These are phyloP conservation scores for Drosophila prolongata DNA, from an alignment of 2,888 invertebrate species.

Conservation along the genomic window DNA sequence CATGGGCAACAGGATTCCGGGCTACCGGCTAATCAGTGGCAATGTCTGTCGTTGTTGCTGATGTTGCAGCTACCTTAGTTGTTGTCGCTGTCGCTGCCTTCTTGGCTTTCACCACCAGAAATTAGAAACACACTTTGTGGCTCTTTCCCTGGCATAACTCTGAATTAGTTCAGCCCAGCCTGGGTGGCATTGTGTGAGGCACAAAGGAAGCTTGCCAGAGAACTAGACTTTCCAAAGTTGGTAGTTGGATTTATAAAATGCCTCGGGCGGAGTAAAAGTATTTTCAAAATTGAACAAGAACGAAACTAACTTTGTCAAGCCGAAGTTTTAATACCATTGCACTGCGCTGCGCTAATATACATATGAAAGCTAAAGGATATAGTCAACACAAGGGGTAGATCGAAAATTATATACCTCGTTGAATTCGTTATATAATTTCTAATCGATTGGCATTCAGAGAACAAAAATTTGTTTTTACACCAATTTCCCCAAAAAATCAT, in stretches of 20 bases:
- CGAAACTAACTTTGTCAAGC: too few relatives aligned
- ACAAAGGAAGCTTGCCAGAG: slow-evolving; percentile 1
- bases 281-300: too few relatives aligned
- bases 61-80: slow-evolving; percentile 20
- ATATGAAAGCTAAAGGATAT: too few relatives aligned
- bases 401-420: too few relatives aligned
- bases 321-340: too few relatives aligned
- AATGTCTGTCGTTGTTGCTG: slow-evolving; percentile 50
- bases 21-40: slow-evolving; percentile 76
- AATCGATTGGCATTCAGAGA: too few relatives aligned
- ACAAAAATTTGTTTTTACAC: too few relatives aligned
- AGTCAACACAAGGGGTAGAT: too few relatives aligned
- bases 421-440: too few relatives aligned
- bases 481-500: too few relatives aligned
- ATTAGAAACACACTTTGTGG: slow-evolving; percentile 47
- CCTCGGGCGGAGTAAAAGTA: too few relatives aligned
- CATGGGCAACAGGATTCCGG: slow-evolving; percentile 41
- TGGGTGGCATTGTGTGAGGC: slow-evolving; percentile 36
- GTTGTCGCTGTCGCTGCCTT: slow-evolving; percentile 37
- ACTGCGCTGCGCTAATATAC: too few relatives aligned
- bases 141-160: slow-evolving; percentile 46
- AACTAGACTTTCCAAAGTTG: slow-evolving; percentile 3
- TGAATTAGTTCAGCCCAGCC: slow-evolving; percentile 52
- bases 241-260: slow-evolving; percentile 1
- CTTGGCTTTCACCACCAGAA: slow-evolving; percentile 70